Evolutionary conservation across 2,888 invertebrate species (phyloP), one percentile per base, ranked within the genome.

Genomic region (Esperia sulphurella): DNA sequence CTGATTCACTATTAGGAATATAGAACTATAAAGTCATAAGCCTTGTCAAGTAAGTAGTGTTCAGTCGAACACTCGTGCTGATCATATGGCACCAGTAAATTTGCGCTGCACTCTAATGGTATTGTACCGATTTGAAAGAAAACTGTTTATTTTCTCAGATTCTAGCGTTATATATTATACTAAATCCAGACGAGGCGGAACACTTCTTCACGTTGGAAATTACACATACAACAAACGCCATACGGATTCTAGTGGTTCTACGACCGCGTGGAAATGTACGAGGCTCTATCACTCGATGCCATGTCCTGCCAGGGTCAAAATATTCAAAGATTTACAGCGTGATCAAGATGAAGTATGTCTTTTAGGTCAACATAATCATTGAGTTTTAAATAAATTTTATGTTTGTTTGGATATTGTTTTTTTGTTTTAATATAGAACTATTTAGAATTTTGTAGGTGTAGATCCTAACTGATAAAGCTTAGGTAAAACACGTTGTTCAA

Each of bases 161-260:
- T n/a, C 35, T 35, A 35, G 13, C 9, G 14, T 1, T 14, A 41
- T 59, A 39, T 65, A 48, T 51, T 59, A 52, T 43, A 48, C 70
- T 0, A 48, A 59, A 35, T 75, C 77, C 3, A 68, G 68, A 44
- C 66, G 77, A 10, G 78, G 78, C 4, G 74, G 74, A 0, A 46
- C 54, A 0, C 54, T 72, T 12, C 56, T 78, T 33, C 66, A 74
- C 50, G 45, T 67, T 39, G 62, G 65, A 0, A 52, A 58, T 3
- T 68, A 69, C 48, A 67, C 60, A 21, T 77, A 58, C 46, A 64
- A 76, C 54, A 64, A 59, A 52, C 63, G 65, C 13, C 49, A 10
- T n/a, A 35, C 35, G 1, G n/a, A 6, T n/a, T 6, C n/a, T 3
- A n/a, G 6, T n/a, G 35, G 35, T 2, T n/a, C 10, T 2, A 5